Base-by-base conservation (phyloP, 2,888 invertebrate species). In the Melinaea menophilus region DNA sequence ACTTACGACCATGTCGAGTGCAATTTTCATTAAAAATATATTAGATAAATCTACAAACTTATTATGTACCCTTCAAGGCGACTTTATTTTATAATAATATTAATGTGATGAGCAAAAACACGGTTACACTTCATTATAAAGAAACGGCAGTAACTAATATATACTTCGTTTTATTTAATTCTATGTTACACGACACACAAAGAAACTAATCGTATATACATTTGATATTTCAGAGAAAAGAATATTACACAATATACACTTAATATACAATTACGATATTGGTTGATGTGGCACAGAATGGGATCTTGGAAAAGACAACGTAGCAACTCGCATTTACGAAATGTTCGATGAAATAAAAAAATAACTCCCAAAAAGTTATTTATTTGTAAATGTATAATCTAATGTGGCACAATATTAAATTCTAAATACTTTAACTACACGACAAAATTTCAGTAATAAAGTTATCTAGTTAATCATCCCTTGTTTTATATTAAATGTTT, bases 391-490 rank as follows among this genome's bases (percentile, higher is more conserved):
- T 41, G 37, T 37, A 41, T 31, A 5, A 51, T 51, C 51, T 31
- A 51, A 31, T 31, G 31, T 51, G 51, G 51, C 51, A 51, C 51
- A 51, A 51, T 51, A 51, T 51, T 51, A 51, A 51, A 51, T 51
- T 31, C 51, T 51, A 51, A 51, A 51, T 51, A 41, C 41, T 9
- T 41, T 41, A 31, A 31, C 51, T 51, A 47, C 51, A 58, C 31
- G 57, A 22, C 55, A 73, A 73, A 73, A 68, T 76, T 68, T 65
- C 67, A 61, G 78, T 79, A 79, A 75, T 83, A 80, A 78, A 82
- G 81, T 82, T 79, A 78, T 81, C 88, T 88, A 88, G 88, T 88
- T 86, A 88, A 80, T 86, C 82, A 85, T 85, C 86, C 83, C 84
- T 85, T 86, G 82, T 82, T 75, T 79, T 81, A 81, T 80, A 67